Evolutionary conservation across 2,888 invertebrate species (phyloP).

Genomic region (Dryadula phaetusa): DNA sequence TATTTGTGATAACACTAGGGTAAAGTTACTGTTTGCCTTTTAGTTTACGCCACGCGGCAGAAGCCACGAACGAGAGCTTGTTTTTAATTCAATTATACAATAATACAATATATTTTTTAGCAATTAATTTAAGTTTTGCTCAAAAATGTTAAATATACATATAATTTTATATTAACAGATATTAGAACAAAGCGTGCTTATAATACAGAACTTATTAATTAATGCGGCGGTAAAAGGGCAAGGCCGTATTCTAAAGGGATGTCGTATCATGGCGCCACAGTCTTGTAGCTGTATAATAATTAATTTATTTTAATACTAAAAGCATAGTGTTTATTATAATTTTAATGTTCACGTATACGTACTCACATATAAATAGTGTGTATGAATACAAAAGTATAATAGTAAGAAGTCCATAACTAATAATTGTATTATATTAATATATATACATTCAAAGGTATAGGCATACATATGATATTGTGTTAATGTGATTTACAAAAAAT

Average conservation of each 20-base stretch:
- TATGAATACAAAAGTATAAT: background rate
- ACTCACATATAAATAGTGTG: too few species aligned
- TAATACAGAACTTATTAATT: slow-evolving; percentile 31
- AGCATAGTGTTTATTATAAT: background rate
- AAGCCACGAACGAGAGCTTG: too few species aligned
- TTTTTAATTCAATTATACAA: too few species aligned
- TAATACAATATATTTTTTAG: too few species aligned
- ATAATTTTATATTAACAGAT: slow-evolving; percentile 1
- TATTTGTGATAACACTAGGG: too few species aligned
- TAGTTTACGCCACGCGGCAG: too few species aligned
- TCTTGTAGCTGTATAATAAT: slow-evolving; percentile 13
- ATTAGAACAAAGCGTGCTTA: slow-evolving; percentile 9
- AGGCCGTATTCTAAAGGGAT: slow-evolving; percentile 30
- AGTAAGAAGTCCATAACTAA: too few species aligned
- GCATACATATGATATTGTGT: too few species aligned
- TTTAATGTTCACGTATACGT: background rate
- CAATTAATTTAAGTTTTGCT: background rate
- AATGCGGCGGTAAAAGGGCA: slow-evolving; percentile 37
- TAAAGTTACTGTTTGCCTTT: too few species aligned
- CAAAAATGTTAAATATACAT: background rate
- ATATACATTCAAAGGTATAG: too few species aligned
- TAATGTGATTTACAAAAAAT: too few species aligned
- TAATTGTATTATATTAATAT: too few species aligned
- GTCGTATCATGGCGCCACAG: slow-evolving; percentile 25
- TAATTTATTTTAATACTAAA: slow-evolving; percentile 6